A percentile compares a stretch with the other conserved stretches of the same genome.
Conservation (phyloP, 1,140 invertebrate species). For the Cecropterus lyciades region DNA sequence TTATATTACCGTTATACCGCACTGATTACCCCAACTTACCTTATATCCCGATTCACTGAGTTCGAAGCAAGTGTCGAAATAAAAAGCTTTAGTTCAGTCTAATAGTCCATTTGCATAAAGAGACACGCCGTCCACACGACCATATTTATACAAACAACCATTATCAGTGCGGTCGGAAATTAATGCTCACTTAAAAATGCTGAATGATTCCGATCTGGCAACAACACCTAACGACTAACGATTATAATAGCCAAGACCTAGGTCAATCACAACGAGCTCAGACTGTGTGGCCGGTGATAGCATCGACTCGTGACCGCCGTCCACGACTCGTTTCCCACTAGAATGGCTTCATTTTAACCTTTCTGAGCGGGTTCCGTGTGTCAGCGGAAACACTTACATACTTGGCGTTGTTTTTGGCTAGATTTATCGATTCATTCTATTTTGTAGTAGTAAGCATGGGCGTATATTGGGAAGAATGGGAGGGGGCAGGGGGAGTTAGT, state of each 20-base stretch:
- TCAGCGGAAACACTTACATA: constrained; percentile 23
- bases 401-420: too few relatives aligned
- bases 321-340: constrained; percentile 53
- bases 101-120: constrained; percentile 23
- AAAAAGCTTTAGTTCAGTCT: constrained; percentile 5
- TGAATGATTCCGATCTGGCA: constrained; percentile 41
- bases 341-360: constrained; percentile 64
- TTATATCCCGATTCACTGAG: too few relatives aligned
- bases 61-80: constrained; percentile 11
- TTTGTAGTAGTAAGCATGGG: not conserved
- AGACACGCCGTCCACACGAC: constrained; percentile 1
- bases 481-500: too few relatives aligned
- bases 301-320: constrained; percentile 65
- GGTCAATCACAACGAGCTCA: constrained; percentile 48
- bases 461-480: too few relatives aligned
- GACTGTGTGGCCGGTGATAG: constrained; percentile 56
- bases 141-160: constrained; percentile 6
- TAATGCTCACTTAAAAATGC: constrained; percentile 40
- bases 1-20: too few relatives aligned
- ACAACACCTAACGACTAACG: constrained; percentile 46
- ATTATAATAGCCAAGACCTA: constrained; percentile 44
- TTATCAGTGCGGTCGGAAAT: constrained; percentile 19
- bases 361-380: constrained; percentile 27
- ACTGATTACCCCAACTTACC: too few relatives aligned
- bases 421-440: too few relatives aligned